These are phyloP conservation scores for Gymnothorax javanicus DNA, from an alignment of 2,797 vertebrate genomes.

Conservation along the genomic window DNA sequence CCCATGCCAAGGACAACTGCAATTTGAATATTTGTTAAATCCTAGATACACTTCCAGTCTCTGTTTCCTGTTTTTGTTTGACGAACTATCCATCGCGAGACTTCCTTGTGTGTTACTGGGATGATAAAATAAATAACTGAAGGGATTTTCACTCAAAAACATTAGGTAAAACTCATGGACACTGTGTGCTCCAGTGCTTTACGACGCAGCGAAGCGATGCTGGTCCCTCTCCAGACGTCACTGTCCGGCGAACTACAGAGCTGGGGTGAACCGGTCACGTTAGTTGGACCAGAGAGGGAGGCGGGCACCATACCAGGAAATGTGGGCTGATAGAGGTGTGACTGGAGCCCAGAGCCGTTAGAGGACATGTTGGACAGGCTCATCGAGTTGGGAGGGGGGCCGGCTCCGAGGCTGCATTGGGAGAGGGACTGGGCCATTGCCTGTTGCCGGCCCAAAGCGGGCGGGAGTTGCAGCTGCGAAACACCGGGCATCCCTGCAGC, in stretches of 20 bases:
- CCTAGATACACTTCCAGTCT: slow-evolving; percentile 40
- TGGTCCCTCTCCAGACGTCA: slow-evolving; percentile 98
- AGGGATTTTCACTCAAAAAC: slow-evolving; percentile 56
- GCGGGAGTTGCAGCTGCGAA: slow-evolving; percentile 90
- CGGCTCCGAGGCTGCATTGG: slow-evolving; percentile 92
- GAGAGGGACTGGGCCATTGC: slow-evolving; percentile 94
- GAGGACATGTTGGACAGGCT: slow-evolving; percentile 91
- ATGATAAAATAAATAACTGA: slow-evolving; percentile 54
- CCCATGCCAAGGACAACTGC: slow-evolving; percentile 16
- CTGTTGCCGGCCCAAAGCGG: slow-evolving; percentile 86
- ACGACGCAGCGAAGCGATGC: slow-evolving; percentile 95
- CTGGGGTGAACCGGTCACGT: slow-evolving; percentile 93
- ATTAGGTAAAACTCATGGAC: slow-evolving; percentile 98
- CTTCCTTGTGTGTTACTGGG: slow-evolving; percentile 61
- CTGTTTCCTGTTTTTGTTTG: slow-evolving; percentile 36
- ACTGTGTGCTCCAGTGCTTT: slow-evolving; percentile 99
- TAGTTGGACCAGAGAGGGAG: slow-evolving; percentile 90
- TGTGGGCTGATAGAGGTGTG: slow-evolving; percentile 95
- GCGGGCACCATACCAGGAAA: slow-evolving; percentile 95
- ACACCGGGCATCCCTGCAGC: slow-evolving; percentile 91
- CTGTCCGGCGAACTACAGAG: slow-evolving; percentile 97
- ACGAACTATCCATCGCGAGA: slow-evolving; percentile 73
- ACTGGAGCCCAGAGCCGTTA: slow-evolving; percentile 92
- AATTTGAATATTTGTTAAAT: slow-evolving; percentile 25
- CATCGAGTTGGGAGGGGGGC: slow-evolving; percentile 91